Evolutionary conservation across 2,797 vertebrate genomes (phyloP).

Genomic region (Lateolabrax maculatus): DNA sequence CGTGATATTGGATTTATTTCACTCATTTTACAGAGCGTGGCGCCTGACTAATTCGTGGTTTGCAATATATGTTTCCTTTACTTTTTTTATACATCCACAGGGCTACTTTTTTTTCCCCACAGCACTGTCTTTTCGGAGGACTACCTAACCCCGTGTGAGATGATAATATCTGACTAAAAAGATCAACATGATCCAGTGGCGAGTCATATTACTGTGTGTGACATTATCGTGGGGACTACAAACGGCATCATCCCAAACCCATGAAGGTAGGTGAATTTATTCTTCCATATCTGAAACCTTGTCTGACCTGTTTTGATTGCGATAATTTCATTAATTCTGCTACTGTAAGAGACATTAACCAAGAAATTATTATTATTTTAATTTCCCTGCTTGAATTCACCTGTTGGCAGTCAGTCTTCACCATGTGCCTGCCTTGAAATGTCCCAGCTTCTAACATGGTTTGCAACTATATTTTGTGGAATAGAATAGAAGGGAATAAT

Average conservation of each 20-base stretch:
- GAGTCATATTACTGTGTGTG: constrained; percentile 67
- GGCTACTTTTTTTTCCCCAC: neutral
- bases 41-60: neutral
- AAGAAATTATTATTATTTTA: neutral
- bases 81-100: neutral
- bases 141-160: constrained; percentile 39
- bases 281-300: neutral
- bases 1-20: constrained; percentile 1
- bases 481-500: neutral
- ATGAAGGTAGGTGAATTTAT: constrained; percentile 79
- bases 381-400: constrained; percentile 3
- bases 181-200: constrained; percentile 71
- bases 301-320: neutral
- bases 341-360: neutral
- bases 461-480: neutral
- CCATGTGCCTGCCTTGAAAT: neutral
- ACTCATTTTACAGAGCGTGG: neutral
- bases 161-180: constrained; percentile 56
- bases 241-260: constrained; percentile 68
- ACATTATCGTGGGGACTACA: constrained; percentile 62
- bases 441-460: neutral
- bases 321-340: neutral
- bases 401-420: neutral
- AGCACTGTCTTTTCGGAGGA: neutral
- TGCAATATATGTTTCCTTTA: neutral